Percentiles rank a stretch among this genome's conserved stretches.
These are phyloP conservation scores for Macaca fascicularis DNA, from an alignment of 2,113 vertebrate species.

Conservation along the genomic window T2T-MFA8v1.1 NC_088379.1:91522001-91522500, in stretches of 20 bases:
- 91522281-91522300: neutral
- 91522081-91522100: neutral
- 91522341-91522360: neutral
- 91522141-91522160: neutral
- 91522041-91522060: neutral
- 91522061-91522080: neutral
- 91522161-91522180: neutral
- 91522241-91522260: neutral
- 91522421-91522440: neutral
- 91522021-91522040: neutral
- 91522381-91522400: neutral
- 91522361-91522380: neutral
- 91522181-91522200: neutral
- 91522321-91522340: neutral
- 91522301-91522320: neutral
- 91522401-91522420: neutral
- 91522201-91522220: neutral
- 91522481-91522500: neutral
- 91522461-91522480: neutral
- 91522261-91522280: neutral
- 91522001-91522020: neutral
- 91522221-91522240: neutral
- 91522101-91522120: neutral
- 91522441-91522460: neutral
- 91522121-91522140: neutral